Conservation (phyloP, 2,888 invertebrate species). For the Branchipolynoe longqiensis region DNA sequence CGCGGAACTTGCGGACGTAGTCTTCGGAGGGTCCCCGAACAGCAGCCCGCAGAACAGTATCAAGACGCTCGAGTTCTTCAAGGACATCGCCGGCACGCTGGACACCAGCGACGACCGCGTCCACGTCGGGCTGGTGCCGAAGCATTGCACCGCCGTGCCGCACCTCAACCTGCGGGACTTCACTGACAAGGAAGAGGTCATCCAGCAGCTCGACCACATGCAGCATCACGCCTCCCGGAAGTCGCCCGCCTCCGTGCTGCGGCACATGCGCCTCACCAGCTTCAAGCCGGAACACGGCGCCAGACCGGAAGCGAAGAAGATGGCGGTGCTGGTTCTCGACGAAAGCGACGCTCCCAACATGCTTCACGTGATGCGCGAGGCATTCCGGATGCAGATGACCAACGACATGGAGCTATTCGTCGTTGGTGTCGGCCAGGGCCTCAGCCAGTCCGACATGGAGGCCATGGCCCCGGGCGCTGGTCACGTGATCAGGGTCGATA, state of each 20-base stretch:
- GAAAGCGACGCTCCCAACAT: conserved; percentile 42
- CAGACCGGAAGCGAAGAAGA: conserved; percentile 58
- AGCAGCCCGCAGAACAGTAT: conserved; percentile 59
- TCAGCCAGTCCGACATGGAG: neutral
- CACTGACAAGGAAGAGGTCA: conserved; percentile 50
- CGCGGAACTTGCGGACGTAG: conserved; percentile 59
- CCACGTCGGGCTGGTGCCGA: conserved; percentile 64
- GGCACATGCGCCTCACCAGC: conserved; percentile 25
- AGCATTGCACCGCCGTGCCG: conserved; percentile 61
- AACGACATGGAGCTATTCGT: conserved; percentile 60
- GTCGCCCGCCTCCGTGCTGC: conserved; percentile 1
- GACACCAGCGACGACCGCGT: conserved; percentile 60
- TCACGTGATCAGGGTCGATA: conserved; percentile 19
- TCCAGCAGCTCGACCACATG: conserved; percentile 55
- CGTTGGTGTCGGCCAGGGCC: conserved; percentile 60
- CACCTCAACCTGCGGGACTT: conserved; percentile 51
- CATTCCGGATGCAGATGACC: conserved; percentile 14
- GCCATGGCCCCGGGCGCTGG: conserved; percentile 14
- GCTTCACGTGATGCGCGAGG: conserved; percentile 55
- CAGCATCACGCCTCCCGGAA: neutral
- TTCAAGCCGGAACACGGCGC: conserved; percentile 60
- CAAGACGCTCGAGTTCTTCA: conserved; percentile 64
- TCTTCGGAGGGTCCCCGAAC: conserved; percentile 61
- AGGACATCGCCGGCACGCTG: conserved; percentile 50
- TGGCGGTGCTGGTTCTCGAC: conserved; percentile 64